Conservation (phyloP, 2,113 vertebrate species). For the Chinchilla lanigera region DNA sequence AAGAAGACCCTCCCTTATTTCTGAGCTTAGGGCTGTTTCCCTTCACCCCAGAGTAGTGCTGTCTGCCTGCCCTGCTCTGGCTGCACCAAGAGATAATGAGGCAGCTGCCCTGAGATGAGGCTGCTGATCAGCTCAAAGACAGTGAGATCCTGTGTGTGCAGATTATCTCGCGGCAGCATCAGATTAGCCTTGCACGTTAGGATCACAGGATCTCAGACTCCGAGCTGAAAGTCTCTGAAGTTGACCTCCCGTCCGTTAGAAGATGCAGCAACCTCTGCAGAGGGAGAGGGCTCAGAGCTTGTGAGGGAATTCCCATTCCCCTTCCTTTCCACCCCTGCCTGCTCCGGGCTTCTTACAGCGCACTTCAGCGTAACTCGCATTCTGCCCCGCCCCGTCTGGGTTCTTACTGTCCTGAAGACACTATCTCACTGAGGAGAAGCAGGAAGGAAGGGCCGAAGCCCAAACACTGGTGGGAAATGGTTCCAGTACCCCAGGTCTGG, state of each 20-base stretch:
- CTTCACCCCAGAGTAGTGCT: not conserved
- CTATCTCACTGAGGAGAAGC: not conserved
- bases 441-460: not conserved
- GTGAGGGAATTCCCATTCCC: accelerated
- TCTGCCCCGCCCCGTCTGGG: not conserved
- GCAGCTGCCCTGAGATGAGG: constrained; percentile 12
- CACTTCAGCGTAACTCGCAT: accelerated
- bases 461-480: not conserved
- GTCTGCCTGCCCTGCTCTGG: not conserved
- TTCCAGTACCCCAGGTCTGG: not conserved
- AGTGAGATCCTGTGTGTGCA: not conserved
- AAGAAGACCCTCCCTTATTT: not conserved
- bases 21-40: not conserved
- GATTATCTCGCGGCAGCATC: constrained; percentile 35
- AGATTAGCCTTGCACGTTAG: not conserved
- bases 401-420: not conserved
- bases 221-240: not conserved
- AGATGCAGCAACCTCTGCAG: not conserved
- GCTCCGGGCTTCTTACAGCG: not conserved
- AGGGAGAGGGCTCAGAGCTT: not conserved
- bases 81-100: constrained; percentile 62
- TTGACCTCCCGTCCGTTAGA: not conserved
- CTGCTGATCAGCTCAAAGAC: not conserved
- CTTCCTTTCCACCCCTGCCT: accelerated
- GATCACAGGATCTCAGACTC: constrained; percentile 44